These are phyloP conservation scores for Virgularia gustaviana DNA, from an alignment of 92 coral and sea anemone genomes.

Conservation along the genomic window DNA sequence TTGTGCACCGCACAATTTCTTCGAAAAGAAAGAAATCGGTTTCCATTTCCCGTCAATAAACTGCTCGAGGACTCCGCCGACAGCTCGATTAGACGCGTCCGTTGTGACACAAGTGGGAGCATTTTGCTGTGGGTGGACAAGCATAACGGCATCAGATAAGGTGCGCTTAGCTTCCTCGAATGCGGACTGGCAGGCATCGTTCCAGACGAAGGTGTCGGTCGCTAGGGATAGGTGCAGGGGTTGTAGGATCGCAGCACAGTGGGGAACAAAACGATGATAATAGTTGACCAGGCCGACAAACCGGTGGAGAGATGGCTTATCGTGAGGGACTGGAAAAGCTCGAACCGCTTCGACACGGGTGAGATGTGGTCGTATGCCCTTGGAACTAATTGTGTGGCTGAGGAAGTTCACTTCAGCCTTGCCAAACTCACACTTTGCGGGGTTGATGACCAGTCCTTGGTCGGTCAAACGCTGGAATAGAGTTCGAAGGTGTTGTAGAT, in stretches of 20 bases:
- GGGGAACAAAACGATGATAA: slow-evolving; percentile 32
- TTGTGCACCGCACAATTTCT: slow-evolving; percentile 39
- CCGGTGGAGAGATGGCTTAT: slow-evolving; percentile 33
- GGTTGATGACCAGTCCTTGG: slow-evolving; percentile 48
- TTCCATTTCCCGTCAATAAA: slow-evolving; percentile 45
- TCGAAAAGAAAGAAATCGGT: slow-evolving; percentile 52
- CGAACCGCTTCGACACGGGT: slow-evolving; percentile 40
- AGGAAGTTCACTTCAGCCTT: slow-evolving; percentile 46
- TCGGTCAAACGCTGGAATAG: slow-evolving; percentile 46
- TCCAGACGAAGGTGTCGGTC: slow-evolving; percentile 21
- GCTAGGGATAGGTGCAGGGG: slow-evolving; percentile 31
- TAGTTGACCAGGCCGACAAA: slow-evolving; percentile 24
- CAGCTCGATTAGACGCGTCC: slow-evolving; percentile 36
- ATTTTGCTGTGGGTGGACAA: slow-evolving; percentile 34
- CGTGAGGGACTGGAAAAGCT: slow-evolving; percentile 25
- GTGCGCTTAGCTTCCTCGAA: slow-evolving; percentile 35
- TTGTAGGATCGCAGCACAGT: slow-evolving; percentile 27
- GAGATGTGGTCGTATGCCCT: slow-evolving; percentile 35
- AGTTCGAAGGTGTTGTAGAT: slow-evolving; percentile 32
- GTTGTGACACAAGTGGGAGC: slow-evolving; percentile 42
- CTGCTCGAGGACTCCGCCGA: slow-evolving; percentile 30
- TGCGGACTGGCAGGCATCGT: slow-evolving; percentile 10
- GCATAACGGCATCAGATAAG: slow-evolving; percentile 32
- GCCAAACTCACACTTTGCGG: slow-evolving; percentile 48
- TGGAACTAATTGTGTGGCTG: slow-evolving; percentile 42